phyloP scores from a whole-genome alignment of 2,888 invertebrate genomes.

The Diploptera punctata region DNA sequence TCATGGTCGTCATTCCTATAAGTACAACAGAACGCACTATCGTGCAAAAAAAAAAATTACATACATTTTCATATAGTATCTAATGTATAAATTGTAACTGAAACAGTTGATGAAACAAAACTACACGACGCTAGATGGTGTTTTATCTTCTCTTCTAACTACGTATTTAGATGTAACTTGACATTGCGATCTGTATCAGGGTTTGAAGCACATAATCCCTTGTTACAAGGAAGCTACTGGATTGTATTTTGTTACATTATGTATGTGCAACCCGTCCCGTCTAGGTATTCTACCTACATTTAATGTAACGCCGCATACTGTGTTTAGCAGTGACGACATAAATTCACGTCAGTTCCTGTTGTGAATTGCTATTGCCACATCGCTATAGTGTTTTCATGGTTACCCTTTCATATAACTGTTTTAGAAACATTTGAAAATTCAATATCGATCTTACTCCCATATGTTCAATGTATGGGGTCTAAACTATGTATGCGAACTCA shows the following conservation, averaged over 20 bases:
- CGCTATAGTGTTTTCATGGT: not conserved
- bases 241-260: not conserved
- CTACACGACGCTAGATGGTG: no score
- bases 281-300: conserved; percentile 14
- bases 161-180: no score
- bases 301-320: conserved; percentile 14
- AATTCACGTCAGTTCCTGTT: conserved; percentile 2
- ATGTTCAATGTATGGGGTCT: not conserved
- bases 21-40: no score
- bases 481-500: not conserved
- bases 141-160: no score
- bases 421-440: conserved; percentile 1
- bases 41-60: no score
- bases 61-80: no score
- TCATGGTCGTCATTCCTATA: no score
- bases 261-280: conserved; percentile 5
- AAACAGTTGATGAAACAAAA: no score
- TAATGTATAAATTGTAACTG: no score
- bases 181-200: no score
- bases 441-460: not conserved
- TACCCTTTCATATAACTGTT: not conserved
- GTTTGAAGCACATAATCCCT: not conserved
- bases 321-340: conserved; percentile 16
- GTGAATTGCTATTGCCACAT: conserved; percentile 9
- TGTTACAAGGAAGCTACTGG: not conserved